Conservation (phyloP, 2,888 invertebrate species). For the Gandaritis pyraliata region DNA sequence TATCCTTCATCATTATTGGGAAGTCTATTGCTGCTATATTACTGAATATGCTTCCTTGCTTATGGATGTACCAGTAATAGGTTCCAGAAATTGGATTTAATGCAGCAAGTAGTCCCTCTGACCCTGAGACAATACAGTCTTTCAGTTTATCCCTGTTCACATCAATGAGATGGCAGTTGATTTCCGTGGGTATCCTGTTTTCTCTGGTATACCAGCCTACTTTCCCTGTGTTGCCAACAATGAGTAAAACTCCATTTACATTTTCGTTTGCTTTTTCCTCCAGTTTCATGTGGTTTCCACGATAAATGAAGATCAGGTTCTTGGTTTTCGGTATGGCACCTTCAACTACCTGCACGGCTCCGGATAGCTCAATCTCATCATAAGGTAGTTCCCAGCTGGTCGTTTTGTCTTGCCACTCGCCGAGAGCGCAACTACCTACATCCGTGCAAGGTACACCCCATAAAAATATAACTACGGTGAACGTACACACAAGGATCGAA, state of each 20-base stretch:
- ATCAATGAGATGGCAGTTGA: slow-evolving; percentile 90
- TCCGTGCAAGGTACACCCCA: slow-evolving; percentile 91
- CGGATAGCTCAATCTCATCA: slow-evolving; percentile 88
- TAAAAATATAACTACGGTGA: slow-evolving; percentile 89
- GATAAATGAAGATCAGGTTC: slow-evolving; percentile 90
- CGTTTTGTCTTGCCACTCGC: slow-evolving; percentile 83
- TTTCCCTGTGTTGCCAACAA: slow-evolving; percentile 88
- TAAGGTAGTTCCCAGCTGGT: slow-evolving; percentile 88
- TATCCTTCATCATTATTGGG: slow-evolving; percentile 88
- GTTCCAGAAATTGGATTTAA: slow-evolving; percentile 81
- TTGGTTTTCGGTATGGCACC: slow-evolving; percentile 86
- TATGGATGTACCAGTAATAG: slow-evolving; percentile 85
- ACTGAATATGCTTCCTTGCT: slow-evolving; percentile 76
- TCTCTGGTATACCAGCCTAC: slow-evolving; percentile 90
- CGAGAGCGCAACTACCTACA: slow-evolving; percentile 86
- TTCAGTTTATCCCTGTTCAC: slow-evolving; percentile 88
- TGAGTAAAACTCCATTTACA: slow-evolving; percentile 87
- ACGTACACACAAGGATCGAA: slow-evolving; percentile 88
- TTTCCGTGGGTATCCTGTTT: slow-evolving; percentile 87
- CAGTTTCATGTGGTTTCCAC: slow-evolving; percentile 86
- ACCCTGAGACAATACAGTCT: slow-evolving; percentile 90
- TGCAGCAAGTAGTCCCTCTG: slow-evolving; percentile 85
- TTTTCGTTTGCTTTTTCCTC: slow-evolving; percentile 77
- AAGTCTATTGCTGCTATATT: slow-evolving; percentile 86
- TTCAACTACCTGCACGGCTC: slow-evolving; percentile 87